These are phyloP conservation scores for Antennarius maculatus DNA, from an alignment of 2,797 vertebrate species.

Conservation along the genomic window DNA sequence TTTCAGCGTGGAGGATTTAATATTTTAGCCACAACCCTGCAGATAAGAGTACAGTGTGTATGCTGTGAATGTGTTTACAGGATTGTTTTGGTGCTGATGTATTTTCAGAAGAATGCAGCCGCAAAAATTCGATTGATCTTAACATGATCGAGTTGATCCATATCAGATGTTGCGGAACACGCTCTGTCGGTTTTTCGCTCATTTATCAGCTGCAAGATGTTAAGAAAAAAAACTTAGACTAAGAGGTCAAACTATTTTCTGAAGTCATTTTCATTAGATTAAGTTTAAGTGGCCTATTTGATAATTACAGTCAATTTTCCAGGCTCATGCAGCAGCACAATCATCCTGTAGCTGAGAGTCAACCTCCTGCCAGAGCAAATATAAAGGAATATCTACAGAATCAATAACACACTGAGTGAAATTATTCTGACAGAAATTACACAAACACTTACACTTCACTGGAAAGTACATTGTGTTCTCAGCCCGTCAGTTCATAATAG, in stretches of 20 bases:
- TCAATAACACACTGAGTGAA: slow-evolving; percentile 42
- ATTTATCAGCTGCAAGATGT: slow-evolving; percentile 46
- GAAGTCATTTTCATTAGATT: slow-evolving; percentile 68
- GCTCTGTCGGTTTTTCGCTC: slow-evolving; percentile 16
- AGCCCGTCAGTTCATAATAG: slow-evolving; percentile 7
- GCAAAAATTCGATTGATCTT: slow-evolving; percentile 15
- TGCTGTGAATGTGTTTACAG: slow-evolving; percentile 16
- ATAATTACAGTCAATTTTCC: slow-evolving; percentile 70
- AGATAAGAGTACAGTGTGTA: slow-evolving; percentile 12
- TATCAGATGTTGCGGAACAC: neutral
- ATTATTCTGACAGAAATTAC: slow-evolving; percentile 61
- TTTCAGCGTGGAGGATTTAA: slow-evolving; percentile 13
- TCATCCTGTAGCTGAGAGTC: slow-evolving; percentile 47
- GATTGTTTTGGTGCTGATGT: slow-evolving; percentile 18
- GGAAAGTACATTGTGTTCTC: slow-evolving; percentile 15
- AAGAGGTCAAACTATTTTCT: slow-evolving; percentile 57
- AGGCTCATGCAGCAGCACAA: slow-evolving; percentile 39
- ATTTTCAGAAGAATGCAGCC: slow-evolving; percentile 16
- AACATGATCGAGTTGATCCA: slow-evolving; percentile 13
- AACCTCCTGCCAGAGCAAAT: slow-evolving; percentile 64
- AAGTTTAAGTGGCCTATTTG: slow-evolving; percentile 72
- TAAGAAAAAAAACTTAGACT: slow-evolving; percentile 9
- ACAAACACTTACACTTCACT: slow-evolving; percentile 46
- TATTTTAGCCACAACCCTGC: slow-evolving; percentile 28
- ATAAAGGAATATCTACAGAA: slow-evolving; percentile 52